Evolutionary conservation across 2,113 vertebrate species (phyloP).

Genomic region (western clawed frog (Xenopus tropicalis)): DNA sequence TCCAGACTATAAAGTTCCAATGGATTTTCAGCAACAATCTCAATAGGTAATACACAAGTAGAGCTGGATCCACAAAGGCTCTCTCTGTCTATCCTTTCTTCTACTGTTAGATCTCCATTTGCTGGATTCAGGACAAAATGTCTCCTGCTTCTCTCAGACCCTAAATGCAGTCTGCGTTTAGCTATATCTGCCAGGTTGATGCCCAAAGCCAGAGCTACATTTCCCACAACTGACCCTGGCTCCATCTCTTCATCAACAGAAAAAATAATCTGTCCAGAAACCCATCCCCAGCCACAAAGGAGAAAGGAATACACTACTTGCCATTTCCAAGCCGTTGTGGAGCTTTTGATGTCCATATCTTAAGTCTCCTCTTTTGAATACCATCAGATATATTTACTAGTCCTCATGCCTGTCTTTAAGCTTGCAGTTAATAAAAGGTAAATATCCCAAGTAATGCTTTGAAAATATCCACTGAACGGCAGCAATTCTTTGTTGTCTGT

Average conservation of each 20-base stretch:
- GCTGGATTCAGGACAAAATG: constrained; percentile 48
- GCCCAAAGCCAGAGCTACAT: constrained; percentile 70
- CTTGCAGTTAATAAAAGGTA: constrained; percentile 45
- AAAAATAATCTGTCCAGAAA: constrained; percentile 54
- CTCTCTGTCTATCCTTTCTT: constrained; percentile 62
- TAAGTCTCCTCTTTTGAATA: not conserved
- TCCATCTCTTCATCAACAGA: constrained; percentile 51
- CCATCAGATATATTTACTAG: not conserved
- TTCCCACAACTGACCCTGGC: constrained; percentile 70
- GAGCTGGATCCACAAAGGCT: constrained; percentile 49
- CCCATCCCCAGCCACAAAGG: constrained; percentile 58
- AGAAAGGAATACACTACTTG: constrained; percentile 11
- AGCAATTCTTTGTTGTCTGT: constrained; percentile 51
- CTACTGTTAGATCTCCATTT: constrained; percentile 58
- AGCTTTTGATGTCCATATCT: constrained; percentile 14
- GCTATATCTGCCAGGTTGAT: constrained; percentile 65
- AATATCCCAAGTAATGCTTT: constrained; percentile 69
- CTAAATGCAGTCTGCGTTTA: constrained; percentile 47
- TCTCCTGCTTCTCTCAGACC: constrained; percentile 45
- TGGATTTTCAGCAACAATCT: constrained; percentile 67
- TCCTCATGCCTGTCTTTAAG: not conserved
- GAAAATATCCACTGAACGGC: constrained; percentile 65
- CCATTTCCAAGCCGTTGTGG: constrained; percentile 16
- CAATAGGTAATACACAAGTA: constrained; percentile 65
- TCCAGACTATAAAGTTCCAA: constrained; percentile 70